These are phyloP conservation scores for Byasa hedistus DNA, from an alignment of 2,888 invertebrate genomes.

Conservation along the genomic window DNA sequence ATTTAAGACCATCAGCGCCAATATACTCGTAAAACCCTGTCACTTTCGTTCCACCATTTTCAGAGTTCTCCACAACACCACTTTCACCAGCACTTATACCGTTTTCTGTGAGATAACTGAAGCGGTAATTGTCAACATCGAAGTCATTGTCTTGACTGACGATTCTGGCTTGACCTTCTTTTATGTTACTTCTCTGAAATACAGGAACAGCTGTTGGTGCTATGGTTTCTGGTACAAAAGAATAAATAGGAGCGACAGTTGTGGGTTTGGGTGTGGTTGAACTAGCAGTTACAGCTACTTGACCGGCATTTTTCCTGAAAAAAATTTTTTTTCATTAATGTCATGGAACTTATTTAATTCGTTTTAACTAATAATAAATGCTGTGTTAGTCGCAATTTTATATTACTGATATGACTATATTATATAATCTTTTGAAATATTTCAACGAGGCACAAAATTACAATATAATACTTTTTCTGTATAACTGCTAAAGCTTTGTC, in stretches of 20 bases:
- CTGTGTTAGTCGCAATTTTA: no score
- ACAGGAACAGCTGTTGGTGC: conserved; percentile 31
- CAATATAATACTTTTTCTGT: no score
- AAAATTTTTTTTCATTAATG: no score
- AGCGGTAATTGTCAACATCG: conserved; percentile 79
- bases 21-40: conserved; percentile 84
- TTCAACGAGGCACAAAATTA: no score
- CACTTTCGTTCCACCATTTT: conserved; percentile 79
- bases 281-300: conserved; percentile 47
- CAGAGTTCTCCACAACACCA: conserved; percentile 78
- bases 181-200: conserved; percentile 31
- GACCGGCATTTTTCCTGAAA: conserved; percentile 42
- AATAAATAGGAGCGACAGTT: conserved; percentile 29
- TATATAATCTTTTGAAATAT: no score
- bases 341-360: no score
- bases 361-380: no score
- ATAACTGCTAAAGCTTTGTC: no score
- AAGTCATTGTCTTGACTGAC: conserved; percentile 75
- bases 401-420: no score
- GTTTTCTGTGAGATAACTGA: conserved; percentile 82
- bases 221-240: conserved; percentile 2
- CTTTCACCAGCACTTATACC: conserved; percentile 82
- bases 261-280: conserved; percentile 43
- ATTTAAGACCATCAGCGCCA: conserved; percentile 81
- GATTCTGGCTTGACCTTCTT: conserved; percentile 76